Evolutionary conservation across 2,888 invertebrate genomes (phyloP).

Genomic region (Tenthredo livida): DNA sequence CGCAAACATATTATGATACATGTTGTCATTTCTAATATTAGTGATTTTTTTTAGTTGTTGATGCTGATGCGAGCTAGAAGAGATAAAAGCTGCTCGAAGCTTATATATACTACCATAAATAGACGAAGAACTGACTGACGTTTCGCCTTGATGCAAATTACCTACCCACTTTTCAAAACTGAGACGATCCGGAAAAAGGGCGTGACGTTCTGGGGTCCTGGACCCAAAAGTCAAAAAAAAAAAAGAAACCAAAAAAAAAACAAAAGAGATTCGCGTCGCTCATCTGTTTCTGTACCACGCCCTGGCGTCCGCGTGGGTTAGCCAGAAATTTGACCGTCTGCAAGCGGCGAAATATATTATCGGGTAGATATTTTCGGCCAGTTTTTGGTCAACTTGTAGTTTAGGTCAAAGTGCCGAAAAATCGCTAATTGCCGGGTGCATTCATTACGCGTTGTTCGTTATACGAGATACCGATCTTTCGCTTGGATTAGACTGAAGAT

Average conservation of each 20-base stretch:
- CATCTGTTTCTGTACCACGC: slow-evolving; percentile 68
- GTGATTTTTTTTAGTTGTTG: neutral
- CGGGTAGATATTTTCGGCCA: slow-evolving; percentile 6
- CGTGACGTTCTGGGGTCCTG: slow-evolving; percentile 39
- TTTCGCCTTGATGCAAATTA: slow-evolving; percentile 53
- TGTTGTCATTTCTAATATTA: slow-evolving; percentile 8
- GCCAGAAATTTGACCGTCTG: slow-evolving; percentile 70
- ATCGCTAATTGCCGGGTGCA: slow-evolving; percentile 53
- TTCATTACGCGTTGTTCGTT: slow-evolving; percentile 35
- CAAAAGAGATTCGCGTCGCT: slow-evolving; percentile 70
- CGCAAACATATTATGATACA: neutral
- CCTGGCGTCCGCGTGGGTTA: slow-evolving; percentile 69
- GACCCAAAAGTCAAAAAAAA: slow-evolving; percentile 2
- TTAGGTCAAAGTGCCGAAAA: slow-evolving; percentile 54
- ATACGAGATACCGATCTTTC: slow-evolving; percentile 43
- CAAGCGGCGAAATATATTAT: slow-evolving; percentile 53
- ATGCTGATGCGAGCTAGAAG: neutral
- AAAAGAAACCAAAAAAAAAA: neutral
- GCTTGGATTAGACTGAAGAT: slow-evolving; percentile 17
- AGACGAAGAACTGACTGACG: slow-evolving; percentile 14
- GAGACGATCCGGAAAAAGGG: slow-evolving; percentile 55
- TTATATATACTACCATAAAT: slow-evolving; percentile 28
- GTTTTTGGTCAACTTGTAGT: slow-evolving; percentile 45
- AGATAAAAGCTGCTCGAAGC: neutral
- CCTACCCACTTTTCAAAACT: slow-evolving; percentile 46